Conservation (phyloP, 2,113 vertebrate genomes). For the Chrysemys picta region DNA sequence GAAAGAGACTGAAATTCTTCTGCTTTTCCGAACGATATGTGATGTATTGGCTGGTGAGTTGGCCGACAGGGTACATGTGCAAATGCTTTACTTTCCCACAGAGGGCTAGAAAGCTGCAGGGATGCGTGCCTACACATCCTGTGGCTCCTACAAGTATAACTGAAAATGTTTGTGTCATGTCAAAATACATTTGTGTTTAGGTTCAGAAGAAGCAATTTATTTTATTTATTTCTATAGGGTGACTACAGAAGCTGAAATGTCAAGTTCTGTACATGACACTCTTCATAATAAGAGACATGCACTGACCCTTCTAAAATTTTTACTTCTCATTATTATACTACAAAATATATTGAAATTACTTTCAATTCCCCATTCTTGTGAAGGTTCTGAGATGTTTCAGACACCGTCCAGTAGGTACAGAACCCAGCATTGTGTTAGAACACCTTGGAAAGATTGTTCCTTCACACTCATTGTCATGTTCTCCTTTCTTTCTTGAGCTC, state of each 20-base stretch:
- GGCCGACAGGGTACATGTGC: not conserved
- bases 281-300: not conserved
- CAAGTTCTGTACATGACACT: not conserved
- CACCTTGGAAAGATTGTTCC: not conserved
- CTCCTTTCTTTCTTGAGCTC: not conserved
- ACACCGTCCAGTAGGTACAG: not conserved
- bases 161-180: not conserved
- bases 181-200: not conserved
- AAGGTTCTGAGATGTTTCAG: constrained; percentile 3
- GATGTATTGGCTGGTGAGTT: not conserved
- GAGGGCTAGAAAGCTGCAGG: not conserved
- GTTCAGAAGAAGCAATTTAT: not conserved
- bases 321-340: constrained; percentile 6
- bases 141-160: not conserved
- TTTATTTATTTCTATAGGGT: not conserved
- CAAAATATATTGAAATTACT: constrained; percentile 1
- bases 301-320: constrained; percentile 3
- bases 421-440: not conserved
- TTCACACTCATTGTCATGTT: not conserved
- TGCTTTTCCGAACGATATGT: not conserved
- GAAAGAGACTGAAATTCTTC: not conserved
- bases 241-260: not conserved
- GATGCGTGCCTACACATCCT: not conserved
- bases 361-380: not conserved
- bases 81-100: constrained; percentile 21